A percentile compares a stretch with the other conserved stretches of the same genome.
These are phyloP conservation scores for Drosophila kurseongensis DNA, from an alignment of 1,140 invertebrate species.

Conservation along the genomic window DNA sequence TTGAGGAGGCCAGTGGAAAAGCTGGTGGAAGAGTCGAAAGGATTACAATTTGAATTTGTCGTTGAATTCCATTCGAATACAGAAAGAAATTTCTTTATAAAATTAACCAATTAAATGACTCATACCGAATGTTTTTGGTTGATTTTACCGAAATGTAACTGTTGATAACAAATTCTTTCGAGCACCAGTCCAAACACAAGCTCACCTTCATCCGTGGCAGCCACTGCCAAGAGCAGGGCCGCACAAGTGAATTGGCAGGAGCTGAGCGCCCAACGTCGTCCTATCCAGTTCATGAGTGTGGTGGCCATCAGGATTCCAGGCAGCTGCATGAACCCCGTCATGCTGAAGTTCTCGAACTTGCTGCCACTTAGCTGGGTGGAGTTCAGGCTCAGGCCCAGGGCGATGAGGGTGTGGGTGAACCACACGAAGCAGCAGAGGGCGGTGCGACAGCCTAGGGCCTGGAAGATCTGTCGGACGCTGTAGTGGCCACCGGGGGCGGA, in stretches of 20 bases:
- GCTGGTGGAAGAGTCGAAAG: slow-evolving; percentile 18
- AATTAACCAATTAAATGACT: too few species aligned
- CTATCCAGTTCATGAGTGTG: slow-evolving; percentile 87
- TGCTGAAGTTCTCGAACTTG: slow-evolving; percentile 89
- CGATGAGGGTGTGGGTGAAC: slow-evolving; percentile 89
- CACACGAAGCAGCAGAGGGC: slow-evolving; percentile 88
- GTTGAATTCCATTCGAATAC: too few species aligned
- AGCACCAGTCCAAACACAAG: too few species aligned
- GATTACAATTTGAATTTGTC: too few species aligned
- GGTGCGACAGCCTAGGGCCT: slow-evolving; percentile 86
- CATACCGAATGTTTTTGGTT: too few species aligned
- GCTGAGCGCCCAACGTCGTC: slow-evolving; percentile 86
- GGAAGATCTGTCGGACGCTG: slow-evolving; percentile 84
- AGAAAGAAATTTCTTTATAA: too few species aligned
- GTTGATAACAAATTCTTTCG: too few species aligned
- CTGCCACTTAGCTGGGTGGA: slow-evolving; percentile 89
- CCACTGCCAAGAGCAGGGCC: slow-evolving; percentile 65
- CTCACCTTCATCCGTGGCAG: slow-evolving; percentile 47
- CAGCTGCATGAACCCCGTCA: slow-evolving; percentile 89
- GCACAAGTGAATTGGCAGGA: slow-evolving; percentile 85
- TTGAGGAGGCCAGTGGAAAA: slow-evolving; percentile 75
- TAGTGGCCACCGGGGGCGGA: slow-evolving; percentile 71
- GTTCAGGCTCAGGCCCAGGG: slow-evolving; percentile 92
- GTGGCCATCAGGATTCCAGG: slow-evolving; percentile 89
- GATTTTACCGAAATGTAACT: too few species aligned